Base-by-base conservation (phyloP, 2,888 invertebrate species). In the Tubiluchus corallicola region DNA sequence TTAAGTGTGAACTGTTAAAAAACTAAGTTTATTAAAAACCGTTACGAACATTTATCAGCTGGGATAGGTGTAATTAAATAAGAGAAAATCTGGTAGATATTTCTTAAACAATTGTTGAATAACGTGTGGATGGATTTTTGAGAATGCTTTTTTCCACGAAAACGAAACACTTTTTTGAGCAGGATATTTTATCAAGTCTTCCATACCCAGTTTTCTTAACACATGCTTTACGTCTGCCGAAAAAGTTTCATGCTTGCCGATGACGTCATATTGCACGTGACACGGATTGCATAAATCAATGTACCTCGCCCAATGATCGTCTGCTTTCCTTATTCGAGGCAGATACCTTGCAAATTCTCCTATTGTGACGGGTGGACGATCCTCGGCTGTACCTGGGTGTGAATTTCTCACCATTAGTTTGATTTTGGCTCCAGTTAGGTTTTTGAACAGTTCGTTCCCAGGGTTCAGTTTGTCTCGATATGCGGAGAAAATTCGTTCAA, bases 401-500 rank as follows among this genome's bases (percentile, higher is more conserved):
- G n/a, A n/a, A 29, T 29, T 29, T n/a, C 9, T n/a, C 9, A 29
- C n/a, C 29, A 29, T 29, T 9, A 9, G 9, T n/a, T 29, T 29
- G n/a, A 29, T 29, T n/a, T 29, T 29, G n/a, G 9, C 9, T n/a
- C 29, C 29, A 29, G 29, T 29, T n/a, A 29, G 9, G 29, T 29
- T 29, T n/a, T n/a, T 9, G n/a, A 29, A 29, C 9, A 29, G 9
- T 9, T 29, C 29, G 29, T 29, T 29, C n/a, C 29, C 29, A n/a
- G 29, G 29, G n/a, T 29, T 29, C n/a, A 29, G n/a, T n/a, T 29
- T 29, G 29, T 29, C 29, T n/a, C 29, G 29, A n/a, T 29, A 29
- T 29, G n/a, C 29, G 9, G 29, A 29, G 29, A 29, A 29, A 29
- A 29, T 9, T n/a, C 29, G 29, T n/a, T 29, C 29, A 29, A 29